phyloP scores from a whole-genome alignment of 2,888 invertebrate species.

The Yponomeuta plumbellus region DNA sequence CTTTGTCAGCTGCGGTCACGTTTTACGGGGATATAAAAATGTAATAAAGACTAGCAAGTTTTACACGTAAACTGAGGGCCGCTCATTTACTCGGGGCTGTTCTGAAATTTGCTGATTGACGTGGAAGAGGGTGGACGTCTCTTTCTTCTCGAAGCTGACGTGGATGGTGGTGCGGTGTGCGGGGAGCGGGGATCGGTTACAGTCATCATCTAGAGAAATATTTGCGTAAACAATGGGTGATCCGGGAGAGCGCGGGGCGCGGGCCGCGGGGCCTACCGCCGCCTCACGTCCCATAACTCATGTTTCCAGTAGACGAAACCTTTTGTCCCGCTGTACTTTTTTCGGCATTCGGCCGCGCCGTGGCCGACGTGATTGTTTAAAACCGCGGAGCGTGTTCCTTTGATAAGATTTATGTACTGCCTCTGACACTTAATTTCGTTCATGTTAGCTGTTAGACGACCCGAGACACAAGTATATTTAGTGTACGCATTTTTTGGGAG shows the following conservation, averaged over 20 bases:
- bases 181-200: not conserved
- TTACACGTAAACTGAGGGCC: not conserved
- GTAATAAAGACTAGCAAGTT: not conserved
- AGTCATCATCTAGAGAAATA: not conserved
- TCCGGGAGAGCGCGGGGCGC: not conserved
- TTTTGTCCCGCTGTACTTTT: conserved; percentile 49
- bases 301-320: conserved; percentile 45
- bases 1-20: not conserved
- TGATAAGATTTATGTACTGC: conserved; percentile 67
- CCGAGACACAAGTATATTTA: conserved; percentile 26
- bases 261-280: conserved; percentile 27
- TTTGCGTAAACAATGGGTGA: conserved; percentile 7
- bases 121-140: not conserved
- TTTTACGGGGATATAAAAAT: conserved; percentile 1
- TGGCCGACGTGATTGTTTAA: conserved; percentile 55
- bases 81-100: not conserved
- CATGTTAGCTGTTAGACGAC: conserved; percentile 48
- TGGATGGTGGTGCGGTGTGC: not conserved
- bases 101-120: not conserved
- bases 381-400: conserved; percentile 54
- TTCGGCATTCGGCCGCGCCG: conserved; percentile 29
- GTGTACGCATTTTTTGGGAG: conserved; percentile 2
- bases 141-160: not conserved
- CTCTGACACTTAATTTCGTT: conserved; percentile 66
- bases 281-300: conserved; percentile 41